Evolutionary conservation across 2,113 vertebrate species (phyloP).

Genomic region (Setophaga coronata): DNA sequence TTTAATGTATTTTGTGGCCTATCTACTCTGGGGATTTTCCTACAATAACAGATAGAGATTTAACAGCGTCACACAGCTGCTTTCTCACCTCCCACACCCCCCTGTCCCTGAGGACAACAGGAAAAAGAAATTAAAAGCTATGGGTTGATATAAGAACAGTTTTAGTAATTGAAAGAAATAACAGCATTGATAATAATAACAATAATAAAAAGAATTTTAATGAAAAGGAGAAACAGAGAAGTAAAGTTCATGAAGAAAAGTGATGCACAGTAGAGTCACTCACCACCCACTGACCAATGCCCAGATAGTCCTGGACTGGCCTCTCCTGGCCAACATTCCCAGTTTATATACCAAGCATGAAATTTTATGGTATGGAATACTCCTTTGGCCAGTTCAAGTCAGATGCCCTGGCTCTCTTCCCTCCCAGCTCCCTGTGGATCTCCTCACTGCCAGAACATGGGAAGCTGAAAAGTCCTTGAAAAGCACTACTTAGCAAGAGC

Average conservation of each 20-base stretch:
- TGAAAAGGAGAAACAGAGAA: not conserved
- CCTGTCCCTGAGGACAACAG: not conserved
- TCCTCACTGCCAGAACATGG: too few species aligned
- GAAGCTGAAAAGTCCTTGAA: not conserved
- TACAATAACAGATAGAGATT: not conserved
- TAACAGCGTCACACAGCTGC: not conserved
- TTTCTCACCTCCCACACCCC: not conserved
- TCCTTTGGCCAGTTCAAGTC: not conserved
- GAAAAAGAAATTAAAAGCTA: not conserved
- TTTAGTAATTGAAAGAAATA: not conserved
- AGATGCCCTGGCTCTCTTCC: not conserved
- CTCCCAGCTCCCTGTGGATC: not conserved
- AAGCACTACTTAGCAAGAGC: not conserved
- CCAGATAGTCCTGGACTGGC: rapidly evolving
- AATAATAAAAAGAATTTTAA: not conserved
- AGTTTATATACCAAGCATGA: not conserved
- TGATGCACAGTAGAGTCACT: not conserved
- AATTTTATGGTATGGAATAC: not conserved
- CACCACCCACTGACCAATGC: rapidly evolving
- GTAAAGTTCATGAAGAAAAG: not conserved
- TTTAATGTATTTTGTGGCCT: not conserved
- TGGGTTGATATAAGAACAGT: not conserved
- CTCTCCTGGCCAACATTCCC: not conserved
- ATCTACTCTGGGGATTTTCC: not conserved
- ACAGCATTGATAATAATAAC: too few species aligned